Percentiles rank a stretch among this genome's conserved stretches.
Evolutionary conservation across 2,113 vertebrate species (phyloP).

Genomic region (Crotalus tigris): DNA sequence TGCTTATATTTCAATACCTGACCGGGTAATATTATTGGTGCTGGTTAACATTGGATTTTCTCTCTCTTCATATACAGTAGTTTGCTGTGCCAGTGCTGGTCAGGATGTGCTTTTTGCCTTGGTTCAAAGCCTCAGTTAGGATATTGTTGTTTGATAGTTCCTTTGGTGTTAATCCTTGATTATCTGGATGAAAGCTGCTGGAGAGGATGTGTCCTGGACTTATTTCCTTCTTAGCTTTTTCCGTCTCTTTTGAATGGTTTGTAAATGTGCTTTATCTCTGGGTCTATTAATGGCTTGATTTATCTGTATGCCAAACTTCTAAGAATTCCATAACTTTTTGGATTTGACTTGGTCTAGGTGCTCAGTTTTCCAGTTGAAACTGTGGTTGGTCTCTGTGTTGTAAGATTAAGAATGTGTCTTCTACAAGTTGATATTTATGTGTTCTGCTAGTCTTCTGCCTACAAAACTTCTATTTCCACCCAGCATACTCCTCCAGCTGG

Average conservation of each 20-base stretch:
- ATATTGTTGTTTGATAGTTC: background rate
- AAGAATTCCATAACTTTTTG: background rate
- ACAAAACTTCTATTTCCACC: background rate
- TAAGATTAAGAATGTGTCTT: background rate
- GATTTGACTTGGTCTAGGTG: background rate
- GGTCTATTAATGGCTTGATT: background rate
- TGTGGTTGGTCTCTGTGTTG: background rate
- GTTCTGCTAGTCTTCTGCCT: background rate
- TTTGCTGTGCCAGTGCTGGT: background rate
- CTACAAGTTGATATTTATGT: background rate
- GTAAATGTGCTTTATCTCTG: background rate
- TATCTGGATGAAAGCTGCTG: background rate
- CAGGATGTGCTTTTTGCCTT: background rate
- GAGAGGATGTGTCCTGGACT: background rate
- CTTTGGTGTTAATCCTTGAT: background rate
- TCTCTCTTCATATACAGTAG: background rate
- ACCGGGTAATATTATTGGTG: background rate
- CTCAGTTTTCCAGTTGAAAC: background rate
- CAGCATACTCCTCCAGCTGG: background rate
- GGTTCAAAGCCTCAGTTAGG: background rate
- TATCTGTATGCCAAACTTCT: background rate
- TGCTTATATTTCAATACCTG: background rate
- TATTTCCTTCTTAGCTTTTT: background rate
- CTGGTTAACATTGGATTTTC: background rate
- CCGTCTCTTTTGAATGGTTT: background rate